Evolutionary conservation across 2,797 vertebrate species (phyloP), one percentile per base, ranked within the genome.

Genomic region (Heliangelus exortis): DNA sequence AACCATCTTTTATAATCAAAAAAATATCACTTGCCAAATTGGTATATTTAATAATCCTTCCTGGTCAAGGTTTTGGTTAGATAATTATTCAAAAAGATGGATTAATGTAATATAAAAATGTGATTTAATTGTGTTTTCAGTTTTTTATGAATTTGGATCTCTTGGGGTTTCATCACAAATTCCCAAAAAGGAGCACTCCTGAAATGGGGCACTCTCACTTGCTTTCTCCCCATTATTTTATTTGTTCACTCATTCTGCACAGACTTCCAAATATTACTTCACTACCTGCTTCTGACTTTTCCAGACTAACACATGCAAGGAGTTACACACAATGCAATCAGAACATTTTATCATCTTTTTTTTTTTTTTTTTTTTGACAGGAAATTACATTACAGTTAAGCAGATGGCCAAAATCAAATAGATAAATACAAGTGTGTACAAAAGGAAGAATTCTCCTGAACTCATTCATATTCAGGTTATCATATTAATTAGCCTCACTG

Each of bases 361-460:
- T 36, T 34, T 36, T 80, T 76, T 97, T 97, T 36, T 36, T 34
- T 36, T 96, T 86, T 96, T 86, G 76, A 58, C 82, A 91, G 90
- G 84, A 97, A 97, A 97, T 97, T 97, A 96, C 90, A 86, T 96
- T 94, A 95, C 91, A 89, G 94, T 95, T 97, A 95, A 93, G 96
- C 82, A 97, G 95, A 97, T 97, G 96, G 84, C 62, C 58, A 87
- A 95, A 97, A 96, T 95, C 94, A 96, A 90, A 79, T 84, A 90
- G 93, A 95, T 94, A 96, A 97, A 96, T 91, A 72, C 50, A 96
- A 97, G 84, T 85, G 53, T 68, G 91, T 97, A 79, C 88, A 96
- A 84, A 95, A 10, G 54, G 28, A 91, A 89, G 59, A 95, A 92
- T 92, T 96, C 34, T 91, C 94, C 93, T 84, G 75, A 85, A 95